These are phyloP conservation scores for Panurus biarmicus DNA, from an alignment of 2,113 vertebrate genomes.

Conservation along the genomic window DNA sequence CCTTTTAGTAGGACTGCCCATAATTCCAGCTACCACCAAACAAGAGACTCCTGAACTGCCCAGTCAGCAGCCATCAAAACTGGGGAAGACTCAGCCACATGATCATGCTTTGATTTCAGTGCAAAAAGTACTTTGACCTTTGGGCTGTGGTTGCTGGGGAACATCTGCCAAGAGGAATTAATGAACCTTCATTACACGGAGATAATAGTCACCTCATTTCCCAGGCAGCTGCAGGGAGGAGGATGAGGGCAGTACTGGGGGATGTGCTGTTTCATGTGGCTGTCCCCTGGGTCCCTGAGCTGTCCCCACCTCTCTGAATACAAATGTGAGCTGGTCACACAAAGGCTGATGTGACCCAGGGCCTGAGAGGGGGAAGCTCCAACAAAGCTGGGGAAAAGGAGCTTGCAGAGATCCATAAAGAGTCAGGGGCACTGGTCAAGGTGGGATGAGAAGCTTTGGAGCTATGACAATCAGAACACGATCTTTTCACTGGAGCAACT, in stretches of 20 bases:
- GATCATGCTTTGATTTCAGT: neutral
- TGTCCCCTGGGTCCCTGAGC: neutral
- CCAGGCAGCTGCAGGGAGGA: neutral
- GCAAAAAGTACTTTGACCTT: neutral
- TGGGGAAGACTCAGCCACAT: neutral
- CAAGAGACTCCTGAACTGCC: neutral
- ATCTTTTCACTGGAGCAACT: neutral
- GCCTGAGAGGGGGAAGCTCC: neutral
- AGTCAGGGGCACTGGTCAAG: neutral
- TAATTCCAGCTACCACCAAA: slow-evolving; percentile 26
- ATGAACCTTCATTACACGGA: slow-evolving; percentile 9
- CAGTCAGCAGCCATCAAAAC: neutral
- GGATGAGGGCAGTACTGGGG: neutral
- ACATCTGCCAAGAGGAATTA: neutral
- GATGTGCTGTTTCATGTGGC: neutral
- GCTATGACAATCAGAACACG: rapidly evolving
- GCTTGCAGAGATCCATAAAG: neutral
- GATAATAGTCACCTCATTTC: neutral
- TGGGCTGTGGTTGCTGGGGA: neutral
- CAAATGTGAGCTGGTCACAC: neutral
- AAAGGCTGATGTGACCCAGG: neutral
- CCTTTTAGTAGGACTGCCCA: neutral
- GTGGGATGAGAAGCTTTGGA: neutral
- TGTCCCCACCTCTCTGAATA: neutral
- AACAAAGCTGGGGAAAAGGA: neutral